phyloP scores from a whole-genome alignment of 2,888 invertebrate genomes.

The Lutraria lutraria region DNA sequence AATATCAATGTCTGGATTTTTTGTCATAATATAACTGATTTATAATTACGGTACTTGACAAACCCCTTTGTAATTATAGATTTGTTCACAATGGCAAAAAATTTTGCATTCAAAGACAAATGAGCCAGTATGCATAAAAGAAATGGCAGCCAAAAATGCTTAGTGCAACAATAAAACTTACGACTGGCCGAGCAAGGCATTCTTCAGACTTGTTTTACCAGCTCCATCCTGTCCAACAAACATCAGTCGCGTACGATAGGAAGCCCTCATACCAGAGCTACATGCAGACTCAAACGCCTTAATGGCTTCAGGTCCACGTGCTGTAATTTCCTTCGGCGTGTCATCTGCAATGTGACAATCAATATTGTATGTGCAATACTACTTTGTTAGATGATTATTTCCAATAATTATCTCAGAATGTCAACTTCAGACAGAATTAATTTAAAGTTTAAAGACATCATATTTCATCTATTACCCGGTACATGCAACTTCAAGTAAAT shows the following conservation, averaged over 20 bases:
- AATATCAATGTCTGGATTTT: too few species aligned
- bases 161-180: slow-evolving; percentile 62
- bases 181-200: slow-evolving; percentile 83
- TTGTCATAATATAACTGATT: too few species aligned
- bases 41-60: too few species aligned
- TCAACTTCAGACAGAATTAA: too few species aligned
- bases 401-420: not conserved
- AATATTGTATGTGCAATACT: not conserved
- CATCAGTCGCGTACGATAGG: slow-evolving; percentile 86
- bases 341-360: slow-evolving; percentile 78
- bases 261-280: slow-evolving; percentile 84
- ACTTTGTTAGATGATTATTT: not conserved
- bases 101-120: too few species aligned
- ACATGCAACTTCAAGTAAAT: too few species aligned
- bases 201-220: slow-evolving; percentile 86
- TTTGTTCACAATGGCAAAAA: too few species aligned
- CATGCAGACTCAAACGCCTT: slow-evolving; percentile 86
- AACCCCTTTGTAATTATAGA: too few species aligned
- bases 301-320: slow-evolving; percentile 86
- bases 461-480: too few species aligned
- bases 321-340: slow-evolving; percentile 86
- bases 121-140: too few species aligned
- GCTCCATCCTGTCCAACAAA: slow-evolving; percentile 86
- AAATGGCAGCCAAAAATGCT: not conserved
- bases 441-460: too few species aligned